Evolutionary conservation across 2,113 vertebrate species (phyloP), one percentile per base, ranked within the genome.

Genomic region (Dipodomys spectabilis): DNA sequence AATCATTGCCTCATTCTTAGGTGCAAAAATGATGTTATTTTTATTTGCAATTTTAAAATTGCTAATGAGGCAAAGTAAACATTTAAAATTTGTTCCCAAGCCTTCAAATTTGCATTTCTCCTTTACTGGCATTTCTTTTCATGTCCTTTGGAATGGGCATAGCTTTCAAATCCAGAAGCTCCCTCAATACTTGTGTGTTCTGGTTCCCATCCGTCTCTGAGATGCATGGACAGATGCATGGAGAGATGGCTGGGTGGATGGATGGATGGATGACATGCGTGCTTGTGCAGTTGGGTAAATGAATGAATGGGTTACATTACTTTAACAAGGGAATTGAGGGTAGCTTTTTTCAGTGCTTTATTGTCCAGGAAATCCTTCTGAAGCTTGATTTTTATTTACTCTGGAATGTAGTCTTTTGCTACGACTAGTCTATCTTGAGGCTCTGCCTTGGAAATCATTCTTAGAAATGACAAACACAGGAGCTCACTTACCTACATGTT

Each of bases 1-100:
- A 53, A 35, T 35, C 4, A 64, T 28, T 68, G 44, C 44, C 20
- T 22, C 39, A n/a, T 44, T n/a, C 62, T n/a, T 72, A 60, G 35
- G 15, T 27, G 28, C 44, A 4, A n/a, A 77, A 82, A 62, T 20
- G 53, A 27, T 27, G n/a, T 44, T 80, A 3, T 82, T 93, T 89
- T 93, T 71, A 74, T 68, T 79, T 94, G 69, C 19, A 81, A 62
- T 18, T 53, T 72, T 75, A 28, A 74, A 86, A 57, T 93, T 68
- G 68, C n/a, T 39, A 80, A 64, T 77, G 57, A 88, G 57, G 23
- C 72, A 27, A 94, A 39, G 27, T 45, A 72, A 77, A 64, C 9
- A 77, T 82, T 86, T 82, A 25, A 80, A 67, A 74, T 79, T 60
- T 79, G 28, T 92, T 32, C 39, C 12, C 12, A 69, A 35, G 2